Evolutionary conservation across 92 coral and sea anemone genomes (phyloP).

Genomic region (Desmophyllum pertusum): DNA sequence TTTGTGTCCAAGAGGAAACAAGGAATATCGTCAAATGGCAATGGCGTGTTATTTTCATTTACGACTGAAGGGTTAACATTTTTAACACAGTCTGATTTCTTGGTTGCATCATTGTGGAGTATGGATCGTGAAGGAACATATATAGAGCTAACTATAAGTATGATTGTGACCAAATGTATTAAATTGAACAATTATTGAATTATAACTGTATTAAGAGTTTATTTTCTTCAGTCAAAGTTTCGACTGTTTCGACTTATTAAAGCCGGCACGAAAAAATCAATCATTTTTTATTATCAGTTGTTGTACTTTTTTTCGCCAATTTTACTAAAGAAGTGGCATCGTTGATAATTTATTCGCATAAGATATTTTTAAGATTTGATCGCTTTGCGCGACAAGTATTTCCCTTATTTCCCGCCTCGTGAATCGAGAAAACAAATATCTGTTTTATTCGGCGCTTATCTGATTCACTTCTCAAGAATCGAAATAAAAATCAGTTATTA

Average conservation of each 20-base stretch:
- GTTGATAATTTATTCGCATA: neutral
- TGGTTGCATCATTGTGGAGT: neutral
- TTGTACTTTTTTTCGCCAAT: neutral
- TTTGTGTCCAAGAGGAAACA: too few relatives aligned
- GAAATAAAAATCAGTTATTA: constrained; percentile 14
- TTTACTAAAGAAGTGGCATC: neutral
- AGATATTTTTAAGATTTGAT: neutral
- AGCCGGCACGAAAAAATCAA: neutral
- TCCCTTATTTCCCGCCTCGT: constrained; percentile 21
- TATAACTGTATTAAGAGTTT: neutral
- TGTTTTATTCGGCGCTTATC: constrained; percentile 38
- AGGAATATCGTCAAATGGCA: too few relatives aligned
- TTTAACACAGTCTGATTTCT: too few relatives aligned
- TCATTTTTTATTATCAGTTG: neutral
- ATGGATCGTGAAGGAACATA: neutral
- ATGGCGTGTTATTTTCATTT: too few relatives aligned
- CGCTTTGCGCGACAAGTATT: constrained; percentile 15
- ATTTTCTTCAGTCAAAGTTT: neutral
- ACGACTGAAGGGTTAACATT: too few relatives aligned
- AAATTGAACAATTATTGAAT: neutral
- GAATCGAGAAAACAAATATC: constrained; percentile 26
- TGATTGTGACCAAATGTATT: neutral
- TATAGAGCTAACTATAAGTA: neutral
- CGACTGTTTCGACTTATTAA: neutral
- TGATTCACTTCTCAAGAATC: constrained; percentile 12